These are phyloP conservation scores for Chrysotoxum bicinctum DNA, from an alignment of 2,888 invertebrate genomes.

Conservation along the genomic window DNA sequence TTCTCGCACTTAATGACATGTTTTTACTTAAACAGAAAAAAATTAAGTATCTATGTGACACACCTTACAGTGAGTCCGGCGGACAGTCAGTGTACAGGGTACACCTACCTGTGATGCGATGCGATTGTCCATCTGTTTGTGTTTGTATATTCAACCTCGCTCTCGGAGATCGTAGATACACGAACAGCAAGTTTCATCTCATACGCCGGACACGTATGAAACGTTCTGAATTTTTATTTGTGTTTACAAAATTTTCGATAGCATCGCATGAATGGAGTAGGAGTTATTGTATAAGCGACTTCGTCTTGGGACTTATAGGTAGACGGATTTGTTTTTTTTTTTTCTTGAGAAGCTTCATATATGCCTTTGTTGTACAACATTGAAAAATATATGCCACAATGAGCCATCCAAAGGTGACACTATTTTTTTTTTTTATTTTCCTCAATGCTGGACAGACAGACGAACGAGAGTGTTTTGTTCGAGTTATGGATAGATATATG, in stretches of 20 bases:
- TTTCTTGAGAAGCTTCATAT: conserved; percentile 27
- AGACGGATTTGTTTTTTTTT: conserved; percentile 18
- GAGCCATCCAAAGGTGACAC: conserved; percentile 66
- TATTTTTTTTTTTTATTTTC: conserved; percentile 26
- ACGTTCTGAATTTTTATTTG: conserved; percentile 50
- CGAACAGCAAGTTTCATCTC: conserved; percentile 47
- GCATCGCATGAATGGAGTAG: conserved; percentile 58
- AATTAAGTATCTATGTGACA: conserved; percentile 33
- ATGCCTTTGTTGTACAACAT: conserved; percentile 62
- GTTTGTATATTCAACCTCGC: conserved; percentile 30
- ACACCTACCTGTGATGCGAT: conserved; percentile 19
- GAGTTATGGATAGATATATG: conserved; percentile 27
- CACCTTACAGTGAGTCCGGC: conserved; percentile 41
- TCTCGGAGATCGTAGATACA: conserved; percentile 59
- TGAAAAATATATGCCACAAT: conserved; percentile 39
- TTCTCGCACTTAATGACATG: conserved; percentile 49
- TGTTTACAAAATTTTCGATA: conserved; percentile 55
- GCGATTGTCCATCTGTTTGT: conserved; percentile 62
- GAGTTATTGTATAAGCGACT: conserved; percentile 51
- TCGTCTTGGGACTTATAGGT: conserved; percentile 62
- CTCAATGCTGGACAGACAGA: conserved; percentile 43
- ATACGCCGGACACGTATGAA: conserved; percentile 72
- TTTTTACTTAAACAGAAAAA: conserved; percentile 32
- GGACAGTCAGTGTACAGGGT: conserved; percentile 20
- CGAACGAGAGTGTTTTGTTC: conserved; percentile 19